Evolutionary conservation across 2,888 invertebrate genomes (phyloP).

Genomic region (Apeira syringaria): DNA sequence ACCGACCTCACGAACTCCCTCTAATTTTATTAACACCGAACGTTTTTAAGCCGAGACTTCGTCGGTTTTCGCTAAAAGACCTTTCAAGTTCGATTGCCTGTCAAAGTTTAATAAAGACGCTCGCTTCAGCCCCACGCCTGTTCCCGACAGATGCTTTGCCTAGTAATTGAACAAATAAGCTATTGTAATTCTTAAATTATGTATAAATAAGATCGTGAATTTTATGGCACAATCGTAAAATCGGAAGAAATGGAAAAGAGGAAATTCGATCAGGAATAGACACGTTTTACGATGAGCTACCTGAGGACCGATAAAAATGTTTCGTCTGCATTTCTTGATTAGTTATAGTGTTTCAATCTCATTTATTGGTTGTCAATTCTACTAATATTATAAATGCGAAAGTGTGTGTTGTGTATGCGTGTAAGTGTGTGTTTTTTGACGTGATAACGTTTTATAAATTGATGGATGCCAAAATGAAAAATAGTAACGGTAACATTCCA

Average conservation of each 20-base stretch:
- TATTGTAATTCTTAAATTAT: conserved; percentile 12
- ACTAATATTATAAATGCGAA: no score
- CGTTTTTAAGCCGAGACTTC: not conserved
- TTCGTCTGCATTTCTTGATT: no score
- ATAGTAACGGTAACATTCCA: no score
- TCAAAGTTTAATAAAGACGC: conserved; percentile 38
- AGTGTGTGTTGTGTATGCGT: no score
- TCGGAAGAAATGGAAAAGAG: not conserved
- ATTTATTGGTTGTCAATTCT: no score
- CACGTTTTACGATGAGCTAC: not conserved
- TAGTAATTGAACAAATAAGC: conserved; percentile 15
- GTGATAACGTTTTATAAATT: no score
- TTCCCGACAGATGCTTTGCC: conserved; percentile 29
- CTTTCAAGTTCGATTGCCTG: conserved; percentile 43
- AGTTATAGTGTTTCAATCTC: no score
- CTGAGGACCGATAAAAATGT: no score
- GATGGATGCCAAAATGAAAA: no score
- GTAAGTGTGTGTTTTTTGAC: no score
- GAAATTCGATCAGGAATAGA: not conserved
- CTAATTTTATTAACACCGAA: conserved; percentile 6
- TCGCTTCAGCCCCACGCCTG: conserved; percentile 25
- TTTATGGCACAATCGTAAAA: conserved; percentile 7
- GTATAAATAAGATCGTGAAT: conserved; percentile 1
- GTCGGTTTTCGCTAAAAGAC: conserved; percentile 9
- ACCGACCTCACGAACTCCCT: not conserved